Conservation (phyloP, 1,140 invertebrate genomes). For the Atta texana region DNA sequence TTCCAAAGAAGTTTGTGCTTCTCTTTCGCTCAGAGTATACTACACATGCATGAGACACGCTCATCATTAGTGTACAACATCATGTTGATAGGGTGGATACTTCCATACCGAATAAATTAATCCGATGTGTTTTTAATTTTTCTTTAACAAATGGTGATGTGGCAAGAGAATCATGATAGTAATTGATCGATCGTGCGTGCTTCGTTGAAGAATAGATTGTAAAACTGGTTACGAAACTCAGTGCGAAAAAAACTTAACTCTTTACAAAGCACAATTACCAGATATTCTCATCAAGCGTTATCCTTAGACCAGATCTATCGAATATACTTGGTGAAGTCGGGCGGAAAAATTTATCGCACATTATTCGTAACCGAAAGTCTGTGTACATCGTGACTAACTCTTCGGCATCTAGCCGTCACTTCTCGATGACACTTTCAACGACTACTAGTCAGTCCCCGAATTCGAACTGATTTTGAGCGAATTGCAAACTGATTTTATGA, state of each 20-base stretch:
- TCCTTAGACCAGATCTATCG: constrained; percentile 23
- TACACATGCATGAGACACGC: constrained; percentile 62
- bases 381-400: constrained; percentile 67
- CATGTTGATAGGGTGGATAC: background rate
- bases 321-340: constrained; percentile 34
- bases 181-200: constrained; percentile 1
- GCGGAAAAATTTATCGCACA: constrained; percentile 19
- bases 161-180: background rate
- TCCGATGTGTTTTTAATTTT: background rate
- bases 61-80: constrained; percentile 28
- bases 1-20: constrained; percentile 68
- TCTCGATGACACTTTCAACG: constrained; percentile 82
- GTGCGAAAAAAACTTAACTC: constrained; percentile 30
- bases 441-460: constrained; percentile 86
- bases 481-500: constrained; percentile 44
- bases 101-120: constrained; percentile 34
- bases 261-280: constrained; percentile 10
- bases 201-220: constrained; percentile 12
- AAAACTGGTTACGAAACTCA: constrained; percentile 20
- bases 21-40: constrained; percentile 61
- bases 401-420: constrained; percentile 53
- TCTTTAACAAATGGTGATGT: constrained; percentile 39
- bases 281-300: background rate
- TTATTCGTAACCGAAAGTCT: constrained; percentile 48
- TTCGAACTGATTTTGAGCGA: constrained; percentile 62